Conservation (phyloP, 2,888 invertebrate genomes). For the Glyphotaelius pellucidus region DNA sequence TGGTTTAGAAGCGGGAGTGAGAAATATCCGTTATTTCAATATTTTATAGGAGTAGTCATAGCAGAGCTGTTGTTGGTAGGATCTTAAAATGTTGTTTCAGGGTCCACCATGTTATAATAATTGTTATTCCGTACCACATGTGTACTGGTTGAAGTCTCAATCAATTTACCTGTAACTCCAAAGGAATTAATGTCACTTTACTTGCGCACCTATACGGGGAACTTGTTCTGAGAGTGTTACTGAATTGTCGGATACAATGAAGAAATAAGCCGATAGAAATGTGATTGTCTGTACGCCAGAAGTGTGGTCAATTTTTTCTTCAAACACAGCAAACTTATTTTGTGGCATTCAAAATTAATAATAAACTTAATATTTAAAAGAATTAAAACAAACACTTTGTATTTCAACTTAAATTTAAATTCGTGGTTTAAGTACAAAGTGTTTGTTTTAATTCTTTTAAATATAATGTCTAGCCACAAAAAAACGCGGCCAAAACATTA, state of each 20-base stretch:
- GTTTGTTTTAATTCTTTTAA: too few relatives aligned
- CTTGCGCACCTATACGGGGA: neutral
- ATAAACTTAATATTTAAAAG: too few relatives aligned
- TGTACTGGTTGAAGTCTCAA: neutral
- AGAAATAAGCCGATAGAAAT: neutral
- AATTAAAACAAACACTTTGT: too few relatives aligned
- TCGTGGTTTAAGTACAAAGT: too few relatives aligned
- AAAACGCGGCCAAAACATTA: too few relatives aligned
- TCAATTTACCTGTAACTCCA: constrained; percentile 5
- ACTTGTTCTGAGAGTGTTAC: neutral
- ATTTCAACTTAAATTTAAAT: too few relatives aligned
- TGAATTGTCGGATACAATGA: neutral
- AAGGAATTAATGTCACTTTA: neutral
- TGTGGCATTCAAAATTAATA: too few relatives aligned
- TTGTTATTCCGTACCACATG: constrained; percentile 7
- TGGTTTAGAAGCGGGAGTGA: too few relatives aligned
- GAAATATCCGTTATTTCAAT: neutral
- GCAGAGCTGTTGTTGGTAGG: neutral
- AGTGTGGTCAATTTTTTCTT: neutral
- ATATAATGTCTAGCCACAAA: too few relatives aligned
- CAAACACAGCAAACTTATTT: too few relatives aligned
- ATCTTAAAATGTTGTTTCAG: neutral
- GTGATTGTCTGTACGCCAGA: neutral
- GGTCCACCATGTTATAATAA: neutral
- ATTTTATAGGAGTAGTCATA: neutral